Evolutionary conservation across 2,797 vertebrate species (phyloP), one percentile per base, ranked within the genome.

Genomic region (Macropus fuliginosus): DNA sequence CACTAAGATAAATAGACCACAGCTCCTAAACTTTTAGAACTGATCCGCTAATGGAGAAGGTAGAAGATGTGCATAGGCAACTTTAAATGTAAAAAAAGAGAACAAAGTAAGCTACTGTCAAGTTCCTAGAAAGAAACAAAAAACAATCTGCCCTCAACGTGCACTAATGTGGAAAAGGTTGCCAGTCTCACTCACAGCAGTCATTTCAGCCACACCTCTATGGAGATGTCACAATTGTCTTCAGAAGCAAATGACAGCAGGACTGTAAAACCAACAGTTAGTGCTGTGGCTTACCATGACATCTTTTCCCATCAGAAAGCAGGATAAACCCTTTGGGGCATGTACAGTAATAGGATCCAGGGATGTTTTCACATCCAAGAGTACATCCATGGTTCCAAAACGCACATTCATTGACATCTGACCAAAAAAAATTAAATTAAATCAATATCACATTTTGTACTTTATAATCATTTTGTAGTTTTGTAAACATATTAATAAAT

Each of bases 401-500:
- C 93, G 99, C 99, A 94, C 99, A 99, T 98, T 99, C 99, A 54
- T 99, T 99, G 95, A 99, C 97, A 98, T 99, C 99, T 99, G 96
- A 62, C 90, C 95, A 93, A 89, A 97, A 46, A 31, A 56, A 94
- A 93, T 52, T 46, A 8, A 91, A 54, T 21, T 4, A 91, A 91
- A 91, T 55, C 18, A 55, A 18, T 28, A 87, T 87, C 21, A 11
- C 21, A 87, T 87, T 87, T 87, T 13, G 6, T 10, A 87, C 40
- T 50, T 50, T 50, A 92, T 8, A 91, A 55, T 34, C 55, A 55
- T 21, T 40, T 18, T 14, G 13, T 56, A 94, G 56, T 93, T 94
- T 54, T 92, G 1, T 12, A 92, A 62, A 92, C n/a, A 89, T 95
- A 66, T 0, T 29, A 18, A 21, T 46, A 46, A 24, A 27, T 66